Evolutionary conservation across 1,140 invertebrate species (phyloP).

Genomic region (Dinoponera quadriceps): DNA sequence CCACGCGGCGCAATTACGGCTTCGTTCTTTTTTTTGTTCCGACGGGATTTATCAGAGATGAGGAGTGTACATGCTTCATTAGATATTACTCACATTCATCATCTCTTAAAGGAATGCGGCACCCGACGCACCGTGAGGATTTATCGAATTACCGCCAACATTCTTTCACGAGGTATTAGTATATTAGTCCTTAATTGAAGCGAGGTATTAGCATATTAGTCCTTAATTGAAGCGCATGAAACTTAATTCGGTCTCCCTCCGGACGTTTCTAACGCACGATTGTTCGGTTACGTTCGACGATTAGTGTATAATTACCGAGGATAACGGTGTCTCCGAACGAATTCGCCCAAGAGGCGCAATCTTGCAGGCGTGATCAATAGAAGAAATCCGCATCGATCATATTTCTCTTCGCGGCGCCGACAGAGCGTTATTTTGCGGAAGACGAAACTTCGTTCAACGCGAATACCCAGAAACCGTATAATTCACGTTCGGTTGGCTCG

Average conservation of each 20-base stretch:
- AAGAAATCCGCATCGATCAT: too few relatives aligned
- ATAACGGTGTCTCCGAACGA: too few relatives aligned
- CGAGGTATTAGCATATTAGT: too few relatives aligned
- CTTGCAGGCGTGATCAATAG: too few relatives aligned
- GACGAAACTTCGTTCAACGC: slow-evolving; percentile 24
- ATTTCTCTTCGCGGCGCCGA: too few relatives aligned
- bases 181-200: slow-evolving; percentile 19
- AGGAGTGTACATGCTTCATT: not conserved
- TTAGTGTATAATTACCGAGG: too few relatives aligned
- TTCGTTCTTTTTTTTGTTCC: not conserved
- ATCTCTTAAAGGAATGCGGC: not conserved
- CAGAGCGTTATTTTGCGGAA: too few relatives aligned
- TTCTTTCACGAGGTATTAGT: too few relatives aligned
- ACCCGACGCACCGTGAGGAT: not conserved
- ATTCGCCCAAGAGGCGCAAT: too few relatives aligned
- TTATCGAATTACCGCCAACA: not conserved
- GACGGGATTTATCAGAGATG: not conserved
- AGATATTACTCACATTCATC: slow-evolving; percentile 22
- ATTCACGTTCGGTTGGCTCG: slow-evolving; percentile 60
- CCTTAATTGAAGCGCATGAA: not conserved
- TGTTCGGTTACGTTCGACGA: too few relatives aligned
- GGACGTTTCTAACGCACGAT: not conserved
- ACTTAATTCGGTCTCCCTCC: not conserved
- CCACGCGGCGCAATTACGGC: slow-evolving; percentile 5
- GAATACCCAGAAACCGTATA: slow-evolving; percentile 59